Evolutionary conservation across 2,797 vertebrate species (phyloP).

Genomic region (Helicolenus hilgendorfi): DNA sequence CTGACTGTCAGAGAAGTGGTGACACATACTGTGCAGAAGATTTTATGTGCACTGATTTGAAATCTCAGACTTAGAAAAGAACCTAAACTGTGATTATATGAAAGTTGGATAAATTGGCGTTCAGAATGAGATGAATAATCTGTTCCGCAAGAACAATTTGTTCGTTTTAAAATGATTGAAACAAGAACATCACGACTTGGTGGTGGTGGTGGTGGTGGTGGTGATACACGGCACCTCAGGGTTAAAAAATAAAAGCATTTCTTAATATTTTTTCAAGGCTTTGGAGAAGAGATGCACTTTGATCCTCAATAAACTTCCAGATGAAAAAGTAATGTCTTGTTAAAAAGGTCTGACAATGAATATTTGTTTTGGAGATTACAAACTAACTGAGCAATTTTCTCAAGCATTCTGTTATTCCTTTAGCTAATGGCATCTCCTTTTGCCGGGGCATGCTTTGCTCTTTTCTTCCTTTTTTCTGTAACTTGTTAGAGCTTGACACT

Average conservation of each 20-base stretch:
- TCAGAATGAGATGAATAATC: background rate
- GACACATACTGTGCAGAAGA: background rate
- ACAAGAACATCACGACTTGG: background rate
- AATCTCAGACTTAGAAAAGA: constrained; percentile 2
- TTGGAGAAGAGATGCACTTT: background rate
- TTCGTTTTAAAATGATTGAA: constrained; percentile 13
- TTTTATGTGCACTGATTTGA: constrained; percentile 3
- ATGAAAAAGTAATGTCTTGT: background rate
- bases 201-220: background rate
- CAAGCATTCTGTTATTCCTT: constrained; percentile 28
- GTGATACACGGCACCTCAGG: background rate
- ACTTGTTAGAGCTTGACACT: constrained; percentile 37
- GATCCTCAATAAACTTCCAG: background rate
- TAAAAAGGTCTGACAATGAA: background rate
- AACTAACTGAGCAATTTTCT: constrained; percentile 17
- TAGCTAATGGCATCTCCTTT: constrained; percentile 3
- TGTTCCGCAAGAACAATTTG: background rate
- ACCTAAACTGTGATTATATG: background rate
- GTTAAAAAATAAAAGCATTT: background rate
- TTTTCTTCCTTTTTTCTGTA: constrained; percentile 1
- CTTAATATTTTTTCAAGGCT: background rate
- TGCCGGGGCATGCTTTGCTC: constrained; percentile 4
- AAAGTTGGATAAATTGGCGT: background rate
- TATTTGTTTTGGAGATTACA: constrained; percentile 13
- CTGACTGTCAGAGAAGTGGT: background rate